Evolutionary conservation across 2,888 invertebrate species (phyloP), one percentile per base, ranked within the genome.

Genomic region (Apodemia mormo): DNA sequence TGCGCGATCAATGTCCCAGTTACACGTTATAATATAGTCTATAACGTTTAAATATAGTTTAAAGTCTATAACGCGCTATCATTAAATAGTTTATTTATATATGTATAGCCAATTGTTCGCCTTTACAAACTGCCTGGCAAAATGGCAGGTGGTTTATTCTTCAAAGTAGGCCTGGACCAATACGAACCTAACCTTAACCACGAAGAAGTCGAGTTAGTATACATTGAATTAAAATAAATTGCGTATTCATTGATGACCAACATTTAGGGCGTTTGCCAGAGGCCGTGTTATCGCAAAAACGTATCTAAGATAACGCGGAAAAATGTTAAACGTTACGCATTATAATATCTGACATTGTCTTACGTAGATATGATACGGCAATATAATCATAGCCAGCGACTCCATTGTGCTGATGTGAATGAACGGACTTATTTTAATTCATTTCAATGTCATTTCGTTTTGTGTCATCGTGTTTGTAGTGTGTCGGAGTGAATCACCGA

Each of bases 381-480:
- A 61, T 61, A 61, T n/a, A 61, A 61, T 61, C 37, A 61, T 61
- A 61, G 37, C 37, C 37, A 37, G 61, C 61, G 61, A 14, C 33
- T 61, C 61, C 61, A 61, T 61, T 61, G 61, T 61, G n/a, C 30
- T 37, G 61, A 61, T 33, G 61, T 37, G 61, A 61, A 61, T 61
- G 61, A 61, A 61, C 61, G 30, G 61, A 14, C 61, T 61, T 61
- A 61, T 61, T 61, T 61, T 61, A 61, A 61, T 61, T n/a, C 61
- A 61, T 61, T 61, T 61, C 61, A 61, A 61, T 61, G 61, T 61
- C 61, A 37, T 37, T 33, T 61, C 61, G 61, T 61, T 61, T 61
- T 61, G 61, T 61, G 61, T 61, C 61, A 61, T 61, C 61, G 61
- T 61, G 61, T 61, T 61, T 61, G 61, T 61, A 61, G 61, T 61